A percentile compares a stretch with the other conserved stretches of the same genome.
These are phyloP conservation scores for Pseudolaguvia tuberculata DNA, from an alignment of 2,113 vertebrate species.

Conservation along the genomic window DNA sequence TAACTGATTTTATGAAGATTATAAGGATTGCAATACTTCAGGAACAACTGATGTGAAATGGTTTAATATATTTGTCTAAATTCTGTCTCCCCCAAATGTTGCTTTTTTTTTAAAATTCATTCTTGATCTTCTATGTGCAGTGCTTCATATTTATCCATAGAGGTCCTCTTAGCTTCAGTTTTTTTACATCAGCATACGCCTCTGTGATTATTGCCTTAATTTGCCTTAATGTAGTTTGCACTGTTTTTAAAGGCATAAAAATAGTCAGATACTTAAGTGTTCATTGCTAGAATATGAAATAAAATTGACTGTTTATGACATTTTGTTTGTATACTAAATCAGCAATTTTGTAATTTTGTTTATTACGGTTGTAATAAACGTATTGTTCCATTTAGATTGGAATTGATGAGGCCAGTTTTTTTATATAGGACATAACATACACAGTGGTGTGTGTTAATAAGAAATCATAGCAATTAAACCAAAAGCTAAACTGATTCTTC, in stretches of 20 bases:
- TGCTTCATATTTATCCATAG: conserved; percentile 37
- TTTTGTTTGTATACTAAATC: neutral
- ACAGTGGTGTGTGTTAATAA: too few relatives aligned
- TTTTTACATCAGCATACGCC: conserved; percentile 22
- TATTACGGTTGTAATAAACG: neutral
- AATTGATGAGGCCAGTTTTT: neutral
- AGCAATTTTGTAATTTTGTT: too few relatives aligned
- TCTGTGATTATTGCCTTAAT: conserved; percentile 2
- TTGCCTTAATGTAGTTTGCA: conserved; percentile 38
- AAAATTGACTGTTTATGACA: conserved; percentile 15
- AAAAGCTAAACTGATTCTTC: too few relatives aligned
- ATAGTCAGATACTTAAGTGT: conserved; percentile 15
- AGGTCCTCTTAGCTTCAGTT: conserved; percentile 36
- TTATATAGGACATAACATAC: too few relatives aligned
- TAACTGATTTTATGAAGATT: conserved; percentile 7
- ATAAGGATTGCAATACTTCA: neutral
- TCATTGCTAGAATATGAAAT: conserved; percentile 22
- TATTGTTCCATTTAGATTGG: neutral
- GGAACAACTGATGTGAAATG: conserved; percentile 4
- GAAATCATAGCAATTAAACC: too few relatives aligned
- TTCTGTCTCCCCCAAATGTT: neutral
- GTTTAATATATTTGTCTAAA: neutral
- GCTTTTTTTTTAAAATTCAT: neutral
- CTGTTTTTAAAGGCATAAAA: conserved; percentile 6
- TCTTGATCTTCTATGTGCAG: conserved; percentile 24